Conservation (phyloP, 2,888 invertebrate species). For the Eupithecia dodoneata region DNA sequence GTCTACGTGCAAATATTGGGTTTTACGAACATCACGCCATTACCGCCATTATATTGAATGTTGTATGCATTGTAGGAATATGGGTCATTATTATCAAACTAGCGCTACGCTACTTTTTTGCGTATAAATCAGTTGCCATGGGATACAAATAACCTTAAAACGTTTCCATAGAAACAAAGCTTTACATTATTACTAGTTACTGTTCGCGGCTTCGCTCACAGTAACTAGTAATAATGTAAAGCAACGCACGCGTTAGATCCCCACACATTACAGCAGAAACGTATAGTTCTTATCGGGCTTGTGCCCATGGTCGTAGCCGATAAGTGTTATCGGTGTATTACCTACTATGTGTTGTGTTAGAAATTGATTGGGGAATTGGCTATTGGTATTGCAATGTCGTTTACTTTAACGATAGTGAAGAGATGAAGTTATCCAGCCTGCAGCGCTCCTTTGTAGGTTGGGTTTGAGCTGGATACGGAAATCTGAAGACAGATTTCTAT, state of each 20-base stretch:
- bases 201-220: too few species aligned
- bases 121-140: too few species aligned
- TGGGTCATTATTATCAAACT: too few species aligned
- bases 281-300: not conserved
- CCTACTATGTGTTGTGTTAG: not conserved
- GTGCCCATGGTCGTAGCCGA: not conserved
- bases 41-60: not conserved
- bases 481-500: not conserved
- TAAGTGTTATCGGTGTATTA: not conserved
- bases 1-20: not conserved
- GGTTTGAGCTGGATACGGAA: not conserved
- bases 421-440: not conserved
- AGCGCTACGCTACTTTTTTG: too few species aligned
- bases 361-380: not conserved
- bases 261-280: not conserved
- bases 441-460: not conserved
- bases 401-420: not conserved
- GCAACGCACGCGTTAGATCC: not conserved
- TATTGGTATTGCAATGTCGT: not conserved
- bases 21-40: not conserved
- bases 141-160: too few species aligned
- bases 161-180: too few species aligned
- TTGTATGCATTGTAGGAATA: too few species aligned
- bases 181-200: too few species aligned
- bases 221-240: too few species aligned